A percentile compares a stretch with the other conserved stretches of the same genome.
phyloP scores from a whole-genome alignment of 53 echinoderm and acorn worm species.

The Zoroaster sp. region DNA sequence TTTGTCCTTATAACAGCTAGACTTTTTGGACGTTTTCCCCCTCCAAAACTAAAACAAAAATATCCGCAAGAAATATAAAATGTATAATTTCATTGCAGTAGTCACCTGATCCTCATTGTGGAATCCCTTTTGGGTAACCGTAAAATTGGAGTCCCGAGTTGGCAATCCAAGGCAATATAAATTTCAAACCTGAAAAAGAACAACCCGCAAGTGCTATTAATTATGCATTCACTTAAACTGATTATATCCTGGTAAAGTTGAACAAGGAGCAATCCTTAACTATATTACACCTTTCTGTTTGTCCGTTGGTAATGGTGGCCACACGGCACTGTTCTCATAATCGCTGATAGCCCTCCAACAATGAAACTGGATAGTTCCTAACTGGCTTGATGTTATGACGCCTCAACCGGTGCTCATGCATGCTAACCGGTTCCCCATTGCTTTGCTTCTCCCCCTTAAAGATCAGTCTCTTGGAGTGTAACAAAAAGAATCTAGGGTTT shows the following conservation, averaged over 20 bases:
- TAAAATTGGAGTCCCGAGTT: background rate
- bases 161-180: background rate
- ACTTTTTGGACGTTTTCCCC: no score
- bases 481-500: no score
- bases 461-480: no score
- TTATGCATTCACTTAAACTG: slow-evolving; percentile 22
- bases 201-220: background rate
- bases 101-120: background rate
- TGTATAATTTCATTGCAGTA: background rate
- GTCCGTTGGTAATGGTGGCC: no score
- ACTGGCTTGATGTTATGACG: slow-evolving; percentile 40
- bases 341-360: background rate
- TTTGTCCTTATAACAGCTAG: background rate
- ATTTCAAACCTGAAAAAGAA: background rate
- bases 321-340: no score
- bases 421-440: slow-evolving; percentile 15
- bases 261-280: background rate
- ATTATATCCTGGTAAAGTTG: background rate
- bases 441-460: no score
- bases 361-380: slow-evolving; percentile 8
- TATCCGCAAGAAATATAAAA: no score
- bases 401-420: slow-evolving; percentile 25
- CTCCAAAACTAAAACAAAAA: no score
- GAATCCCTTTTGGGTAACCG: background rate
- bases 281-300: background rate